A percentile compares a stretch with the other conserved stretches of the same genome.
Evolutionary conservation across 2,113 vertebrate species (phyloP).

Genomic region (Asarcornis scutulata): DNA sequence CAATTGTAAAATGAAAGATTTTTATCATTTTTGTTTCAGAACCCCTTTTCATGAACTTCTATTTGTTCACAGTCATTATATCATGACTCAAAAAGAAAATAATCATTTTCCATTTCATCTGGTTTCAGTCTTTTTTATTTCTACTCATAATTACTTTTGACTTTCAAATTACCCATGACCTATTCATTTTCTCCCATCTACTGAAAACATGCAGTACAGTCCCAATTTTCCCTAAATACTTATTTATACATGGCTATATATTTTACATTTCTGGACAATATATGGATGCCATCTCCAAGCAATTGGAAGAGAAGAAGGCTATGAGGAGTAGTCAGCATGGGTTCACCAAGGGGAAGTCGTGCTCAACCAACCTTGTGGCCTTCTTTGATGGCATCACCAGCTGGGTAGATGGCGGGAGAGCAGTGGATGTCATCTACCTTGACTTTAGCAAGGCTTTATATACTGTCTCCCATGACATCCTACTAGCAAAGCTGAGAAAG

Average conservation of each 20-base stretch:
- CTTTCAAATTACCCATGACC: neutral
- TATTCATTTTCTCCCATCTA: neutral
- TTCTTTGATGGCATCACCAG: too few relatives aligned
- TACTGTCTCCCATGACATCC: too few relatives aligned
- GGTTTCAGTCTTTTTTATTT: neutral
- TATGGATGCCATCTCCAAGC: too few relatives aligned
- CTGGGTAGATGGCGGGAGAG: too few relatives aligned
- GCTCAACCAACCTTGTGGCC: too few relatives aligned
- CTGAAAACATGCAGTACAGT: neutral
- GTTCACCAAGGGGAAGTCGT: too few relatives aligned
- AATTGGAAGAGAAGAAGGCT: too few relatives aligned
- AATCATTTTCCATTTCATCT: neutral
- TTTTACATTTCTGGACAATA: neutral
- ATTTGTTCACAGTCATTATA: fast-evolving
- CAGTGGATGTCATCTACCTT: too few relatives aligned
- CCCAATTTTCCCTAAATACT: neutral
- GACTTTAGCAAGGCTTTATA: too few relatives aligned
- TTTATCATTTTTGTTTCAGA: neutral
- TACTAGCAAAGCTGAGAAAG: too few relatives aligned
- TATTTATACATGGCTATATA: neutral
- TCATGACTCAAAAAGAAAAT: neutral
- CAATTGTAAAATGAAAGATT: neutral
- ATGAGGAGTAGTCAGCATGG: too few relatives aligned
- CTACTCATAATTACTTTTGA: neutral
- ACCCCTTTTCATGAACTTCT: neutral